These are phyloP conservation scores for Cinclus mexicanus DNA, from an alignment of 2,113 vertebrate species.

Conservation along the genomic window DNA sequence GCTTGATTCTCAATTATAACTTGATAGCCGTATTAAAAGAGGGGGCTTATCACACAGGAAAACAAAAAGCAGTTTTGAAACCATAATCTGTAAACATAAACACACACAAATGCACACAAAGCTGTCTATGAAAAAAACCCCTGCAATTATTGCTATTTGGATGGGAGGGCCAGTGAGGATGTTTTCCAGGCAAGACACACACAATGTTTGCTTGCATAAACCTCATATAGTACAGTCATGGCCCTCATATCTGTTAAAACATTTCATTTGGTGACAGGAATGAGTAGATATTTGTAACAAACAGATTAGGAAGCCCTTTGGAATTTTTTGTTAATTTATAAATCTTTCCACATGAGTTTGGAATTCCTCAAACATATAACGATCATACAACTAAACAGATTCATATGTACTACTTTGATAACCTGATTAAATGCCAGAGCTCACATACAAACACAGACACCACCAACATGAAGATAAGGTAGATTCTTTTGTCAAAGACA, in stretches of 20 bases:
- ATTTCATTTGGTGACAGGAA: not conserved
- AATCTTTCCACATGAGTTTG: not conserved
- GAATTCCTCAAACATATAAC: not conserved
- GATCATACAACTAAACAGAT: not conserved
- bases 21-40: not conserved
- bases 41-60: not conserved
- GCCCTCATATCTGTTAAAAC: not conserved
- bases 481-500: constrained; percentile 52
- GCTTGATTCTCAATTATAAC: not conserved
- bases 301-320: not conserved
- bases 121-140: not conserved
- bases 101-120: not conserved
- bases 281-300: not conserved
- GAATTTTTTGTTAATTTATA: not conserved
- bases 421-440: constrained; percentile 8
- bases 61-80: not conserved
- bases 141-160: not conserved
- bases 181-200: not conserved
- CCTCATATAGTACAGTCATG: not conserved
- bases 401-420: not conserved
- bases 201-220: not conserved
- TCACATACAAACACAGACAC: not conserved
- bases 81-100: not conserved
- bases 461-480: constrained; percentile 1
- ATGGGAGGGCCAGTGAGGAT: not conserved